Conservation (phyloP, 2,888 invertebrate genomes). For the Teleiodes luculella region DNA sequence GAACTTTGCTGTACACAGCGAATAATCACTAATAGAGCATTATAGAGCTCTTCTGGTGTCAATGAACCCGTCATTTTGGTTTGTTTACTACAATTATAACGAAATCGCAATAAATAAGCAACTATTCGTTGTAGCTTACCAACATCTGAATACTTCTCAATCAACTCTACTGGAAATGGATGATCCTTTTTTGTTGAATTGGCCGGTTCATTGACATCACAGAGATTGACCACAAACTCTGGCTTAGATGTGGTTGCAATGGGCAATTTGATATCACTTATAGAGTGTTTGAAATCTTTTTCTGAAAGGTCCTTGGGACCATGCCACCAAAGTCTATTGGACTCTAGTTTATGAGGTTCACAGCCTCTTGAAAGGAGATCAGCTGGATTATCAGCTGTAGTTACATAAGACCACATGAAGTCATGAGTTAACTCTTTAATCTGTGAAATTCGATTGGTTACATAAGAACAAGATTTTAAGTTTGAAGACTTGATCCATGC, state of each 20-base stretch:
- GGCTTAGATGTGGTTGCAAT: not conserved
- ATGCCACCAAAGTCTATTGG: conserved; percentile 1
- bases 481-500: not conserved
- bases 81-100: conserved; percentile 1
- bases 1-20: not conserved
- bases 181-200: not conserved
- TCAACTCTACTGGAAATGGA: not conserved
- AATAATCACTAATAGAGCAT: not conserved
- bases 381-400: not conserved
- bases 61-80: not conserved
- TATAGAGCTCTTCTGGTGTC: not conserved
- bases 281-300: not conserved
- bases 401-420: conserved; percentile 3
- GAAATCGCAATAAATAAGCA: conserved; percentile 9
- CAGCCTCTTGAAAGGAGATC: conserved; percentile 7
- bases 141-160: conserved; percentile 12
- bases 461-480: not conserved
- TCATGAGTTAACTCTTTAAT: not conserved
- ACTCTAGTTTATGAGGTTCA: conserved; percentile 2
- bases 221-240: not conserved
- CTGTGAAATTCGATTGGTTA: not conserved
- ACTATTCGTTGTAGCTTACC: conserved; percentile 10
- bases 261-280: not conserved
- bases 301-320: not conserved
- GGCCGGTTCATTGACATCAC: too few relatives aligned